Evolutionary conservation across 2,888 invertebrate species (phyloP), one percentile per base, ranked within the genome.

Genomic region (Melanostoma scalare): DNA sequence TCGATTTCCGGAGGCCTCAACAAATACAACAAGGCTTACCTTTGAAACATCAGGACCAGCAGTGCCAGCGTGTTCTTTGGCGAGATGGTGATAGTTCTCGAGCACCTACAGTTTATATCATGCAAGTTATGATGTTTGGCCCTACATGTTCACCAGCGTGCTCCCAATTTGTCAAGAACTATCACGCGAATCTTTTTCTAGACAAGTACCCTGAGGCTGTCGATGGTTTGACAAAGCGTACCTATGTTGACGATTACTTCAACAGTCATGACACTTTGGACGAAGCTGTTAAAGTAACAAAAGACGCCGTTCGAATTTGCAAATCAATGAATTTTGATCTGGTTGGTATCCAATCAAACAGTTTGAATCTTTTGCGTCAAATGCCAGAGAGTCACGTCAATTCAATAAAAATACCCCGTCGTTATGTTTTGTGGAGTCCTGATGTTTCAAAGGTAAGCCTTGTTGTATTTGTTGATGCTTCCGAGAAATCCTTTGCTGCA

Each of bases 81-180:
- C 55, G 87, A 67, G 72, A 78, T 31, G 87, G 87, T 6, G 52
- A 82, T 35, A 52, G 20, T 5, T n/a, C n/a, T 30, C 30, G 31
- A 35, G 46, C 46, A 20, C 75, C 75, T 2, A 60, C 58, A 4
- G 60, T 79, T 8, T 86, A 82, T 48, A 61, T 76, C 36, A 85
- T 84, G 84, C n/a, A 65, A 2, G 69, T 85, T 2, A 82, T 85
- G 75, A 86, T 75, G 30, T 86, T 86, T 48, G 81, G 85, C 8
- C 80, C 84, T 6, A 78, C 73, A n/a, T 86, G 86, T 74, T 48
- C 38, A 3, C 48, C 80, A 6, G 74, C 79, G 30, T 52, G 78
- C 20, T 60, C 56, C 9, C 85, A 85, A 52, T 86, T 73, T 58
- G 74, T 85, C 6, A 85, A 85, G 31, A 48, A 61, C 8, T 8